Base-by-base conservation (phyloP, 1,140 invertebrate species). In the Hormaphis cornu region DNA sequence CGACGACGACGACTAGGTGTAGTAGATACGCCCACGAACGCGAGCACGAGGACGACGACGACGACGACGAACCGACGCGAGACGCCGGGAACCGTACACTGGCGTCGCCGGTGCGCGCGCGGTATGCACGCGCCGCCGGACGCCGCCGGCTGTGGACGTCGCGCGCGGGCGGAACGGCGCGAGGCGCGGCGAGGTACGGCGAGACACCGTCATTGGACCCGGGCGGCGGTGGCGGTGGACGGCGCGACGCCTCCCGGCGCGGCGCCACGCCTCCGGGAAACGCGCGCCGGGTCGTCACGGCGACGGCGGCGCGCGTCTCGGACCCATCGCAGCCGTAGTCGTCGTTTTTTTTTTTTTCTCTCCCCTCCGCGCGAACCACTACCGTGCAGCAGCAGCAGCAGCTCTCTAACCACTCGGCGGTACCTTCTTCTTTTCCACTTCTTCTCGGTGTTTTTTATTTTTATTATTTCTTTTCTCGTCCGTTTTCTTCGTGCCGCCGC, bases 41-140 rank as follows among this genome's bases (percentile, higher is more conserved):
- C 58, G n/a, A 16, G 20, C 9, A 18, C 44, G 26, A 14, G 35
- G 7, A 26, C 56, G 8, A 22, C 40, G 18, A 26, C 59, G 33
- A 48, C 16, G 14, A n/a, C n/a, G 1, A 20, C 61, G 61, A n/a
- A 66, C 61, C 61, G 61, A 66, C 22, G 18, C n/a, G 42, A 50
- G 33, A 50, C 48, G 61, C 61, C 61, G 61, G 61, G 50, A 66
- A 66, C 61, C 61, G 61, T 50, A 66, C 42, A 66, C 61, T 66
- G 61, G n/a, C 26, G 61, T n/a, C n/a, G n/a, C n/a, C 20, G 28
- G 61, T 66, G 42, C 59, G 52, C 24, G 28, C 28, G 14, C 54
- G 22, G 54, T 54, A 18, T 33, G 16, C 54, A 35, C 24, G 33
- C 33, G 54, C 33, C 52, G 26, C n/a, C 52, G 8, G 30, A 1